These are phyloP conservation scores for Syrphus vitripennis DNA, from an alignment of 2,888 invertebrate genomes.

Conservation along the genomic window DNA sequence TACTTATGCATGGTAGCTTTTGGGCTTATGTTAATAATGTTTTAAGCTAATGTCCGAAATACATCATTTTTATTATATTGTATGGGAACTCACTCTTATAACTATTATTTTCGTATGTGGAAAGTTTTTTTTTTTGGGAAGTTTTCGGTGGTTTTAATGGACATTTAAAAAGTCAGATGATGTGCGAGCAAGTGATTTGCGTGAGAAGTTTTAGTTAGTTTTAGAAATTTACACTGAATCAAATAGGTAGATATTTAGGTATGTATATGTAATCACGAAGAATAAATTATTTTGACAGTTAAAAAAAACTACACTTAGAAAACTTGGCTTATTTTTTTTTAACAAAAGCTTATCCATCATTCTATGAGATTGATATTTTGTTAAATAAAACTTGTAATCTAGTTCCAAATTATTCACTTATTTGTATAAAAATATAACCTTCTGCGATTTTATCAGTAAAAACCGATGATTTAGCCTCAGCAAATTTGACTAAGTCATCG, in stretches of 20 bases:
- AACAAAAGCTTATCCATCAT: too few species aligned
- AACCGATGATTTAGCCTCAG: too few species aligned
- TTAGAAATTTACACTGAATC: not conserved
- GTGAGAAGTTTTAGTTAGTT: conserved; percentile 18
- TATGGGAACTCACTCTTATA: conserved; percentile 24
- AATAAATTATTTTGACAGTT: too few species aligned
- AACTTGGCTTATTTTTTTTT: too few species aligned
- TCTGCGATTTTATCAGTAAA: too few species aligned
- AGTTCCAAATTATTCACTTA: too few species aligned
- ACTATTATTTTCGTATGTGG: conserved; percentile 61
- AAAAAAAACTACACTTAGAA: too few species aligned
- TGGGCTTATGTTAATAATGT: not conserved
- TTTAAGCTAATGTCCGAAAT: conserved; percentile 58
- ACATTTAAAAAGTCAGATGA: conserved; percentile 36
- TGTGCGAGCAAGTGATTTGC: conserved; percentile 55
- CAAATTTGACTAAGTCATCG: too few species aligned
- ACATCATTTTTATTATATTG: conserved; percentile 52
- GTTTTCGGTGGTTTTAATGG: not conserved
- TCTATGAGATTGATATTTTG: too few species aligned
- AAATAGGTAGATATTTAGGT: not conserved
- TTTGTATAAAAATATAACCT: too few species aligned
- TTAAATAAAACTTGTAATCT: too few species aligned
- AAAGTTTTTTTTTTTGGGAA: conserved; percentile 30
- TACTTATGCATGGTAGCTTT: not conserved
- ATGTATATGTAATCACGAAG: too few species aligned